Percentiles rank a stretch among this genome's conserved stretches.
Evolutionary conservation across 2,888 invertebrate genomes (phyloP).

Genomic region (Amiota mariae): DNA sequence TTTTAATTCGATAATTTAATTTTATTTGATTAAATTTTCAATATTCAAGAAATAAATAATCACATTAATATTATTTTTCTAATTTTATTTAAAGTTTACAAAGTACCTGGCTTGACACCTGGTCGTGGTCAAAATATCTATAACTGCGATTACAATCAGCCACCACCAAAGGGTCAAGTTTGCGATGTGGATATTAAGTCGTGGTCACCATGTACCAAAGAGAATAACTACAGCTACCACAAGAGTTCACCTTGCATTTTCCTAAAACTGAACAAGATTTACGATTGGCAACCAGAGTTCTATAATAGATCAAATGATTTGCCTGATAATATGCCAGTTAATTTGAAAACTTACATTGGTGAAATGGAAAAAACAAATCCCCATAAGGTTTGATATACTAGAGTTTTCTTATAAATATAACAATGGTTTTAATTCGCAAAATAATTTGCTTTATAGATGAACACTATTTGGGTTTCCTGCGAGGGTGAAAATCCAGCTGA

Average conservation of each 20-base stretch:
- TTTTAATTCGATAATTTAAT: too few species aligned
- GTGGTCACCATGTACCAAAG: slow-evolving; percentile 87
- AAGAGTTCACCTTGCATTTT: slow-evolving; percentile 95
- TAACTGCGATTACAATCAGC: slow-evolving; percentile 83
- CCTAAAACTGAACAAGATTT: slow-evolving; percentile 96
- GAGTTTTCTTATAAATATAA: neutral
- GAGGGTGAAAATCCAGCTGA: slow-evolving; percentile 95
- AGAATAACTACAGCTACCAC: slow-evolving; percentile 91
- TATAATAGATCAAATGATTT: slow-evolving; percentile 82
- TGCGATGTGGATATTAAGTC: slow-evolving; percentile 90
- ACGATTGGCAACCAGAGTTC: slow-evolving; percentile 89
- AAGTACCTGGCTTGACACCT: slow-evolving; percentile 81
- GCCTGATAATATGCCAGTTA: slow-evolving; percentile 83
- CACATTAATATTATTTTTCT: neutral
- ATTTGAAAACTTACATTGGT: slow-evolving; percentile 81
- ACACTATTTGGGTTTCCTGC: slow-evolving; percentile 93
- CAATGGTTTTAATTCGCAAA: neutral
- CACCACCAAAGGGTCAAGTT: slow-evolving; percentile 83
- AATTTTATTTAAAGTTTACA: slow-evolving; percentile 77
- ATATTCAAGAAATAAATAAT: too few species aligned
- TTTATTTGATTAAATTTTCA: too few species aligned
- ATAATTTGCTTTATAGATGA: slow-evolving; percentile 75
- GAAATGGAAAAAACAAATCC: slow-evolving; percentile 73
- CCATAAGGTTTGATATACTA: slow-evolving; percentile 63
- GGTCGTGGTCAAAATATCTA: slow-evolving; percentile 84